Percentiles rank a stretch among this genome's conserved stretches.
Conservation (phyloP, 1,140 invertebrate species). For the Planococcus citri region DNA sequence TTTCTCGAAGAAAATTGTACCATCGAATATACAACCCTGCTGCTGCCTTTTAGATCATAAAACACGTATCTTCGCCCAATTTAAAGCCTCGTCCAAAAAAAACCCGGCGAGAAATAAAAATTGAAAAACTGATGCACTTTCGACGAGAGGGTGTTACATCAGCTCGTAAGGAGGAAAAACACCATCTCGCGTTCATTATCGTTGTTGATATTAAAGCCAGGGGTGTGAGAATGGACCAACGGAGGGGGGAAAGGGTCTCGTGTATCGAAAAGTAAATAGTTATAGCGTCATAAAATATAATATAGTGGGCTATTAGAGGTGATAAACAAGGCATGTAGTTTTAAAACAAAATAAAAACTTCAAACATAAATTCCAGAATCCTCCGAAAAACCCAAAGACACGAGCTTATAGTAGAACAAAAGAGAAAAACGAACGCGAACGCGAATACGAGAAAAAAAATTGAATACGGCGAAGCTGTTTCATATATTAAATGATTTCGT, state of each 20-base stretch:
- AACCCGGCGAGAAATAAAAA: not conserved
- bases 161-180: too few relatives aligned
- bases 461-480: not conserved
- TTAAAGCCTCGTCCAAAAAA: not conserved
- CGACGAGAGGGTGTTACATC: too few relatives aligned
- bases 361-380: not conserved
- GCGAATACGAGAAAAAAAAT: not conserved
- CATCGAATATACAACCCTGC: too few relatives aligned
- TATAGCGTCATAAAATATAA: constrained; percentile 11
- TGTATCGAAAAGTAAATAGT: constrained; percentile 7
- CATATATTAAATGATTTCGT: not conserved
- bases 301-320: constrained; percentile 14
- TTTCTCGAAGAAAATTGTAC: too few relatives aligned
- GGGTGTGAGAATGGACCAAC: too few relatives aligned
- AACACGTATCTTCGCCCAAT: not conserved
- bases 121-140: not conserved
- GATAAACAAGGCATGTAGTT: constrained; percentile 15
- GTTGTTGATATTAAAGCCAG: not conserved
- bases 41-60: too few relatives aligned
- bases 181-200: not conserved
- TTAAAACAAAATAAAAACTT: constrained; percentile 15
- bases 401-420: not conserved
- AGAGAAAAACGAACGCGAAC: not conserved
- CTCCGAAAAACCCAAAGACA: too few relatives aligned
- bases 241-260: too few relatives aligned